These are phyloP conservation scores for Mixornis gularis DNA, from an alignment of 2,113 vertebrate genomes.

Conservation along the genomic window DNA sequence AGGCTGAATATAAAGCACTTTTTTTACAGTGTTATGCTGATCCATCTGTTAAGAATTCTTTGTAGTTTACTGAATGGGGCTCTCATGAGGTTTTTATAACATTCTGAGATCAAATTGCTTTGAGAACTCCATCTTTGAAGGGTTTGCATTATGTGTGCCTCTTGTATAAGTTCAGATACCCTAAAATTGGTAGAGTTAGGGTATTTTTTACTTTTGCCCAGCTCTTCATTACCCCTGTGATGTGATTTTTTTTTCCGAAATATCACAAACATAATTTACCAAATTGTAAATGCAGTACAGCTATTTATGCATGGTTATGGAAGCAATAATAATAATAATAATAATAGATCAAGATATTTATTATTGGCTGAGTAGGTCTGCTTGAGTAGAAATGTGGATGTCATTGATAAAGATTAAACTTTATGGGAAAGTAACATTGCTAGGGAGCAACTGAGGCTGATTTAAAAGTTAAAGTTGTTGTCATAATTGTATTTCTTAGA, in stretches of 20 bases:
- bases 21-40: neutral
- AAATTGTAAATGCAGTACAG: neutral
- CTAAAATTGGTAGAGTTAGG: neutral
- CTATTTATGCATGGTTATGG: neutral
- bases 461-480: neutral
- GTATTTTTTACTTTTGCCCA: neutral
- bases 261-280: neutral
- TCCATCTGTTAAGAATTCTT: neutral
- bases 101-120: neutral
- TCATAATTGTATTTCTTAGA: neutral
- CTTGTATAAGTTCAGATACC: neutral
- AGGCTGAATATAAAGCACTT: neutral
- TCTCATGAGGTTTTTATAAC: neutral
- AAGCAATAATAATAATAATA: neutral
- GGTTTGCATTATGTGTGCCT: neutral
- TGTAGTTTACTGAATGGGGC: neutral
- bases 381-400: neutral
- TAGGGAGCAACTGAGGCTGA: neutral
- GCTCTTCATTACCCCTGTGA: neutral
- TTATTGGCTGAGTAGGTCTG: neutral
- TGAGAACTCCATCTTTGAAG: neutral
- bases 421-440: neutral
- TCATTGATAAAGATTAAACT: neutral
- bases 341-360: neutral
- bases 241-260: neutral